These are phyloP conservation scores for Erinaceus europaeus DNA, from an alignment of 2,113 vertebrate genomes.

Conservation along the genomic window DNA sequence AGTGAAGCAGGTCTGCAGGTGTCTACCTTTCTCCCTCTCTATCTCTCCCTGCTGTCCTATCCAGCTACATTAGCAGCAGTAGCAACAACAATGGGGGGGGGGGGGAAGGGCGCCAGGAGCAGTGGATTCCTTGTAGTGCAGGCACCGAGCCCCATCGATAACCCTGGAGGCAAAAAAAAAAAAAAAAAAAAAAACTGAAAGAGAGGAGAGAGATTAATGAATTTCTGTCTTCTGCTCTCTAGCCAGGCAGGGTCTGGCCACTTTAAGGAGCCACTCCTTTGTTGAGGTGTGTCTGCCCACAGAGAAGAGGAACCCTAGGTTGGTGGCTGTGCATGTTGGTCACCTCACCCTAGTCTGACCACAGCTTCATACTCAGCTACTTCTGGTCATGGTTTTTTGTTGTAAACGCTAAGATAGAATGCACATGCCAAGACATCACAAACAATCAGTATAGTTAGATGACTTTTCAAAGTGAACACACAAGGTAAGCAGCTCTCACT, in stretches of 20 bases:
- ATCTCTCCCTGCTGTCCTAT: no score
- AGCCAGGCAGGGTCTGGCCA: fast-evolving
- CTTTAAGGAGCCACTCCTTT: not conserved
- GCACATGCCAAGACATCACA: not conserved
- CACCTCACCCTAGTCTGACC: not conserved
- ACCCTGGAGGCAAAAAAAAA: no score
- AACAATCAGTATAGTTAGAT: not conserved
- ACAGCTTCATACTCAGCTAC: not conserved
- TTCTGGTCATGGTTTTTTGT: not conserved
- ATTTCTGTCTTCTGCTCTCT: not conserved
- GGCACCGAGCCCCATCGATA: no score
- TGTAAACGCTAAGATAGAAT: not conserved
- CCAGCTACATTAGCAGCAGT: no score
- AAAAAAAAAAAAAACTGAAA: no score
- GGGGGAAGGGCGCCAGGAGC: no score
- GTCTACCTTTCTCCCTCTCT: no score
- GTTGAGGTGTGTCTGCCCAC: not conserved
- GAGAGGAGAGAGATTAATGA: no score
- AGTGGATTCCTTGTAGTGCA: no score
- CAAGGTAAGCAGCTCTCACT: not conserved
- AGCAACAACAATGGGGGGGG: no score
- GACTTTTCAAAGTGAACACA: not conserved
- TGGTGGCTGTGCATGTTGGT: not conserved
- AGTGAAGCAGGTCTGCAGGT: no score
- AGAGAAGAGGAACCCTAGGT: not conserved